Base-by-base conservation (phyloP, 1,140 invertebrate genomes). In the Drosophila pseudoobscura region DNA sequence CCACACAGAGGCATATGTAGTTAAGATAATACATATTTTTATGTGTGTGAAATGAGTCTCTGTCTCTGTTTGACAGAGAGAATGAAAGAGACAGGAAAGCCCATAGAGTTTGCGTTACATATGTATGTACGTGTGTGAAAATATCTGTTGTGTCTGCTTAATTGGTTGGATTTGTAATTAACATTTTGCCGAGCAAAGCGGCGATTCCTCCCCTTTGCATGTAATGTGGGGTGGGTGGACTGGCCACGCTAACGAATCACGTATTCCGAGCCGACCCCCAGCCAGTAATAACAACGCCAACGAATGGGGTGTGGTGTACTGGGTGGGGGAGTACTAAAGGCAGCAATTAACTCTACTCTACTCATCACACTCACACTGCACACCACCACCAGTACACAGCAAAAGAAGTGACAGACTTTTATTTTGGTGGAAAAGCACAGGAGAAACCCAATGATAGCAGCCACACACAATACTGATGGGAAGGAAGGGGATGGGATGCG, bases 81-180 rank as follows among this genome's bases (percentile, higher is more conserved):
- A 24, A 13, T 4, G 35, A 39, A 26, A 35, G 45, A 49, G 29
- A 31, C 29, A 24, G 31, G 24, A 45, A 31, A 9, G 8, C 31
- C 31, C n/a, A 51, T n/a, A 29, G 22, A n/a, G 50, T 11, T 26
- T 35, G 26, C n/a, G 17, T 17, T 24, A 53, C 31, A 49, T 39
- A 45, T 13, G 29, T 24, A 54, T 13, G 3, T 31, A 47, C 9
- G 15, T 11, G 17, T n/a, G 5, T 31, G 39, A 24, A 29, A 29
- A 6, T 17, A 43, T 39, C 11, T 49, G 15, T 49, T 52, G 13
- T 58, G 24, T 45, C 29, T 50, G 46, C 51, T 73, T 78, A 78
- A 78, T 78, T 78, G 76, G 49, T 64, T 78, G 50, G 49, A 61
- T 35, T 47, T 24, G 24, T 83, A 85, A 87, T 82, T 87, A 85